Base-by-base conservation (phyloP, 2,888 invertebrate genomes). In the Trichopria drosophilae region DNA sequence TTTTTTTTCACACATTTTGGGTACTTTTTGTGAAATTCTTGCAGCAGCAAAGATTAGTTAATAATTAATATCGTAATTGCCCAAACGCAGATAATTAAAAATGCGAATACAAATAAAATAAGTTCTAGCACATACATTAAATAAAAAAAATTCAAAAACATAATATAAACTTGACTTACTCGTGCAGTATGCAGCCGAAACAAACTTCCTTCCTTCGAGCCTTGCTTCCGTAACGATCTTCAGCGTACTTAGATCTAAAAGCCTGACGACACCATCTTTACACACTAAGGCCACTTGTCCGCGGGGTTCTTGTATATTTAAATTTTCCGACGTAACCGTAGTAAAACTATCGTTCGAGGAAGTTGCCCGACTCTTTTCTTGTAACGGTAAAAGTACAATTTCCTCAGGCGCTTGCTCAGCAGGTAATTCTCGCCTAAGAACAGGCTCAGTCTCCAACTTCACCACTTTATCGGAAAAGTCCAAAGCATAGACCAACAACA, bases 151-250 rank as follows among this genome's bases (percentile, higher is more conserved):
- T 32, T 39, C 6, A 6, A 49, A 36, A 45, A 37, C 18, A 31
- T 16, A 13, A 41, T 34, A 19, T 26, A 32, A 32, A 26, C 13
- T 9, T 26, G 43, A 78, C 81, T 79, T 76, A 78, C 92, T 91
- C 50, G 89, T 87, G 72, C 93, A 93, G 73, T 90, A 93, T 1
- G 87, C 86, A 2, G 88, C 88, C 0, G 92, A 89, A 10, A 90
- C 83, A 68, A 93, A 92, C 66, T 83, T 84, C 34, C 22, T 37
- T 28, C 82, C 81, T 1, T 85, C 84, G 26, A 86, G 81, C 59
- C 81, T 80, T 20, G 88, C 87, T 55, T 84, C 82, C 1, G 86
- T 84, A 5, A 88, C 75, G 4, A 83, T 80, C 58, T 82, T 83
- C 58, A 93, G 81, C 41, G 85, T 85, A n/a, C 82, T 79, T 31